phyloP scores from a whole-genome alignment of 1,140 invertebrate genomes.

The Ganaspis sp. region DNA sequence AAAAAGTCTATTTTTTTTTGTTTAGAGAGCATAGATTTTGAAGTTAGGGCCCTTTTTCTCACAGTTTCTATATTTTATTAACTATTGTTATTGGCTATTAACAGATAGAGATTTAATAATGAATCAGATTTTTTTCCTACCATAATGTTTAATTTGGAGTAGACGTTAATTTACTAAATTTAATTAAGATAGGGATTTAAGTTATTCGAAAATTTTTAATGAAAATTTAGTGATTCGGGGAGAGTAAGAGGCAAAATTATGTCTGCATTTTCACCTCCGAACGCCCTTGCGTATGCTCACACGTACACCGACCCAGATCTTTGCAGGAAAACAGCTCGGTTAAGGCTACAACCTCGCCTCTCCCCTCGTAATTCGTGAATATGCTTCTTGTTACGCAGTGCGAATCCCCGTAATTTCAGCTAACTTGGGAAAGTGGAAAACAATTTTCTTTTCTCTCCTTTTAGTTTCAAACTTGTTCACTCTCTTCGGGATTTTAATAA shows the following conservation, averaged over 20 bases:
- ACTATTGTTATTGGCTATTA: no score
- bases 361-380: conserved; percentile 1
- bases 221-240: no score
- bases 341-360: conserved; percentile 2
- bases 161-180: no score
- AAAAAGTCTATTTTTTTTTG: no score
- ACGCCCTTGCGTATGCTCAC: not conserved
- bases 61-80: no score
- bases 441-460: not conserved
- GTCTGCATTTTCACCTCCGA: conserved; percentile 1
- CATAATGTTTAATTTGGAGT: no score
- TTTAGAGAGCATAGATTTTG: no score
- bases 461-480: not conserved
- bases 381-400: conserved; percentile 21
- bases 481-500: not conserved
- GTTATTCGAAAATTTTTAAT: no score
- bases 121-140: no score
- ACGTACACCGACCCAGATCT: conserved; percentile 3
- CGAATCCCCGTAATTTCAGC: conserved; percentile 30
- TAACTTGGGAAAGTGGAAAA: conserved; percentile 27
- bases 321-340: conserved; percentile 15
- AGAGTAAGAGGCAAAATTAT: not conserved
- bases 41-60: no score
- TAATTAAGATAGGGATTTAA: no score
- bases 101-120: no score